Evolutionary conservation across 2,797 vertebrate species (phyloP).

Genomic region (Notamacropus eugenii): DNA sequence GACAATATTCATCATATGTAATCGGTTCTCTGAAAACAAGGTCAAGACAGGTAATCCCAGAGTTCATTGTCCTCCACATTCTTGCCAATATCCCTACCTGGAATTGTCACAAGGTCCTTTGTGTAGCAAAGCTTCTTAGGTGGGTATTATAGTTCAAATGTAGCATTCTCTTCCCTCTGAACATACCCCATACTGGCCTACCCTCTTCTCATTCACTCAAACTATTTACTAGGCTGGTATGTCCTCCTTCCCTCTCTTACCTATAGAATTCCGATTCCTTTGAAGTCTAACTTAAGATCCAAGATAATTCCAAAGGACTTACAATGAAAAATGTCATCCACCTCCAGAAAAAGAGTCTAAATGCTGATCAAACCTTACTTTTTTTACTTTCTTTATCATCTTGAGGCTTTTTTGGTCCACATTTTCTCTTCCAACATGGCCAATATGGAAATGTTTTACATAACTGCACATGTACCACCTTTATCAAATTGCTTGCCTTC

Average conservation of each 20-base stretch:
- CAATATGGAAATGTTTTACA: neutral
- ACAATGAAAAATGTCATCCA: neutral
- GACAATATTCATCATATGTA: neutral
- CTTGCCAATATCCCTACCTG: neutral
- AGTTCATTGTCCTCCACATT: fast-evolving
- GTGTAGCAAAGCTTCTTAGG: neutral
- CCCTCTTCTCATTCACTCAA: neutral
- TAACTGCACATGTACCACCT: neutral
- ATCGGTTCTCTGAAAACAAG: neutral
- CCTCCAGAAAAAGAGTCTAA: neutral
- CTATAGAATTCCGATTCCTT: neutral
- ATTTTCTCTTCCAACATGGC: neutral
- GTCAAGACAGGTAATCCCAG: neutral
- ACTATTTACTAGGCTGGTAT: neutral
- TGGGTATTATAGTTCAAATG: neutral
- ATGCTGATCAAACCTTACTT: neutral
- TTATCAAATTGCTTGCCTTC: neutral
- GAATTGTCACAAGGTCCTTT: neutral
- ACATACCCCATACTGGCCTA: neutral
- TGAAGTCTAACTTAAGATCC: neutral
- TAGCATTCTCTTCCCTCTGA: neutral
- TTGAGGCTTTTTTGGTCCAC: neutral
- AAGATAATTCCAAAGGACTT: neutral
- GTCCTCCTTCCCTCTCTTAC: neutral
- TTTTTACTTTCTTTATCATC: neutral